Conservation (phyloP, 1,140 invertebrate species). For the Venturia canescens region DNA sequence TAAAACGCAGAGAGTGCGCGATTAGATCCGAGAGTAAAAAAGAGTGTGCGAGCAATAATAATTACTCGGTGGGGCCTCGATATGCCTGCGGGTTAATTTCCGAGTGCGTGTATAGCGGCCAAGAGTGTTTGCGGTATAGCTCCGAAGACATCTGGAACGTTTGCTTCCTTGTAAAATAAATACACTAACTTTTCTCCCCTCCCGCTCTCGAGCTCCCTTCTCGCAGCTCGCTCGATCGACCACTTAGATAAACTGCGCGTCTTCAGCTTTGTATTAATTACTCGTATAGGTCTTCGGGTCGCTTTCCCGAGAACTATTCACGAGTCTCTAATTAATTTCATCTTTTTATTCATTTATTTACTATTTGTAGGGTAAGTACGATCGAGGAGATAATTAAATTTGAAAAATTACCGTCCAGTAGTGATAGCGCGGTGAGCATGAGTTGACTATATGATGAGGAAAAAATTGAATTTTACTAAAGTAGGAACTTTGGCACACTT, state of each 20-base stretch:
- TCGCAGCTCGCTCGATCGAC: slow-evolving; percentile 15
- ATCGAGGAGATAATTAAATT: not conserved
- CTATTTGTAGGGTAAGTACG: not conserved
- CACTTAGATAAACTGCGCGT: slow-evolving; percentile 25
- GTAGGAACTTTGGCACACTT: too few relatives aligned
- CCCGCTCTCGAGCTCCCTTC: not conserved
- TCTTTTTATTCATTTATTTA: not conserved
- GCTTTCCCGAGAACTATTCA: not conserved
- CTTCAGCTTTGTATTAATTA: slow-evolving; percentile 31
- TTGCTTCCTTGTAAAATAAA: slow-evolving; percentile 34
- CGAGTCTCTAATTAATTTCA: not conserved
- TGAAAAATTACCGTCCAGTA: too few relatives aligned
- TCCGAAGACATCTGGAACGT: slow-evolving; percentile 38
- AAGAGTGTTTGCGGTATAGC: slow-evolving; percentile 14
- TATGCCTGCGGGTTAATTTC: slow-evolving; percentile 31
- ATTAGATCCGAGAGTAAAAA: slow-evolving; percentile 33
- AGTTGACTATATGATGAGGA: too few relatives aligned
- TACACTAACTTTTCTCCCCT: not conserved
- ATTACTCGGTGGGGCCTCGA: slow-evolving; percentile 18
- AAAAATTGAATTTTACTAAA: too few relatives aligned
- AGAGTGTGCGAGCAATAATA: slow-evolving; percentile 34
- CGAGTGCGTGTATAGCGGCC: slow-evolving; percentile 9
- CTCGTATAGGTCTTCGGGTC: slow-evolving; percentile 21
- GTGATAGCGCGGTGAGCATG: too few relatives aligned
- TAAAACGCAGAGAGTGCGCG: slow-evolving; percentile 31